phyloP scores from a whole-genome alignment of 2,888 invertebrate species.

The Pyrgus malvae region DNA sequence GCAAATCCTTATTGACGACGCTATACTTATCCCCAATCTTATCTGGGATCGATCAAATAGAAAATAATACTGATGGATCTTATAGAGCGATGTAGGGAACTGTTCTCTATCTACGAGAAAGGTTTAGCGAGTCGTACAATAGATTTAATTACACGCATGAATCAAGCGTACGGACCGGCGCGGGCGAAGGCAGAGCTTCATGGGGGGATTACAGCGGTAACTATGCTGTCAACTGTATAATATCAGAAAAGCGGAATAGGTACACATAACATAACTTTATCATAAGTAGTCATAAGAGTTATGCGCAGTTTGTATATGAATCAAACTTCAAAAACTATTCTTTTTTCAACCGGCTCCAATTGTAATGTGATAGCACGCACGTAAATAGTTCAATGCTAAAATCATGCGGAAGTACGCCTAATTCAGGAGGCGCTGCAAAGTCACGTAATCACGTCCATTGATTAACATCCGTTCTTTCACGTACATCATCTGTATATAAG shows the following conservation, averaged over 20 bases:
- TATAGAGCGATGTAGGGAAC: conserved; percentile 50
- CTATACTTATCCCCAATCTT: conserved; percentile 45
- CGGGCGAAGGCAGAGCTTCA: conserved; percentile 39
- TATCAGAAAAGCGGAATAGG: conserved; percentile 44
- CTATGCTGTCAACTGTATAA: not conserved
- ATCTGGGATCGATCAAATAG: conserved; percentile 51
- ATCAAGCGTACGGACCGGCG: conserved; percentile 63
- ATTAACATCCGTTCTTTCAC: too few relatives aligned
- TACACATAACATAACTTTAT: not conserved
- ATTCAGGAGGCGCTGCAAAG: too few relatives aligned
- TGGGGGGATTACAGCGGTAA: conserved; percentile 38
- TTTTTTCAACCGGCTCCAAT: too few relatives aligned
- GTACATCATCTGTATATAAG: too few relatives aligned
- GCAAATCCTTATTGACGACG: conserved; percentile 61
- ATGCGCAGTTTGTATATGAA: too few relatives aligned
- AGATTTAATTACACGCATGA: conserved; percentile 82
- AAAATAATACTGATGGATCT: conserved; percentile 59
- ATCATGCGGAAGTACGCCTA: too few relatives aligned
- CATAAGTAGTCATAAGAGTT: too few relatives aligned
- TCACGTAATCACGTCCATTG: too few relatives aligned
- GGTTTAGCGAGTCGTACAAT: conserved; percentile 68
- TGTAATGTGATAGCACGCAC: too few relatives aligned
- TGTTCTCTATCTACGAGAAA: conserved; percentile 39
- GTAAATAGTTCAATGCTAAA: too few relatives aligned
- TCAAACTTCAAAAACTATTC: too few relatives aligned